A percentile compares a stretch with the other conserved stretches of the same genome.
These are phyloP conservation scores for Drosophila yakuba DNA, from an alignment of 1,140 invertebrate species.

Conservation along the genomic window DNA sequence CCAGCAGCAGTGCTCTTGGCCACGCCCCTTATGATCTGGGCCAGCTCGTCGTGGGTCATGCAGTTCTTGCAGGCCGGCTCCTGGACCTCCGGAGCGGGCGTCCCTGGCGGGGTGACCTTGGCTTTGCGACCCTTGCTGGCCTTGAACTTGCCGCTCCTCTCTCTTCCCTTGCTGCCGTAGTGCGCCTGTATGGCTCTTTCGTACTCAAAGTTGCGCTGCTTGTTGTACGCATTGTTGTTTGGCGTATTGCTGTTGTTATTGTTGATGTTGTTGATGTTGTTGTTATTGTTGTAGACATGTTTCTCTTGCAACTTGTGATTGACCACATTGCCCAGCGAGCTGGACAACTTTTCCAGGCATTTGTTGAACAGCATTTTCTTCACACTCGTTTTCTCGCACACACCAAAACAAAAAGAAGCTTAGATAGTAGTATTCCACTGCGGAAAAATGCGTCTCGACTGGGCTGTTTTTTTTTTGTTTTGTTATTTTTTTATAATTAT, in stretches of 20 bases:
- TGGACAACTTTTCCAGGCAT: constrained; percentile 78
- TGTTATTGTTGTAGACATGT: constrained; percentile 58
- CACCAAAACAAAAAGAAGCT: constrained; percentile 23
- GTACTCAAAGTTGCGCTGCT: constrained; percentile 66
- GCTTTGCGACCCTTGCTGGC: constrained; percentile 46
- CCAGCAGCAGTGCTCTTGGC: constrained; percentile 28
- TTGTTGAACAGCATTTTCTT: constrained; percentile 81
- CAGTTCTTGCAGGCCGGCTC: constrained; percentile 46
- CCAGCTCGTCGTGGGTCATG: constrained; percentile 76
- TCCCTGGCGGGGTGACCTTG: constrained; percentile 26
- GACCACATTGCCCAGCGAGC: constrained; percentile 72
- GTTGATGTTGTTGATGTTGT: constrained; percentile 11
- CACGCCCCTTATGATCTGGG: constrained; percentile 64
- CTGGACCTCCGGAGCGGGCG: background rate
- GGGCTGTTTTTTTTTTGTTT: constrained; percentile 11
- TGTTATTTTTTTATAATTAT: constrained; percentile 6
- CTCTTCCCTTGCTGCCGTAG: constrained; percentile 40
- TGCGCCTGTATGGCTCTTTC: constrained; percentile 68
- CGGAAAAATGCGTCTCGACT: constrained; percentile 35
- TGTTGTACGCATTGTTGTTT: constrained; percentile 61
- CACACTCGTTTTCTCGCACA: constrained; percentile 17
- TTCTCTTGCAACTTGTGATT: constrained; percentile 71
- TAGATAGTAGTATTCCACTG: constrained; percentile 34
- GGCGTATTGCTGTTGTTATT: constrained; percentile 35
- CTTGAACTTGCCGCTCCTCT: constrained; percentile 32